Base-by-base conservation (phyloP, 2,113 vertebrate genomes). In the Phrynocephalus versicolor region DNA sequence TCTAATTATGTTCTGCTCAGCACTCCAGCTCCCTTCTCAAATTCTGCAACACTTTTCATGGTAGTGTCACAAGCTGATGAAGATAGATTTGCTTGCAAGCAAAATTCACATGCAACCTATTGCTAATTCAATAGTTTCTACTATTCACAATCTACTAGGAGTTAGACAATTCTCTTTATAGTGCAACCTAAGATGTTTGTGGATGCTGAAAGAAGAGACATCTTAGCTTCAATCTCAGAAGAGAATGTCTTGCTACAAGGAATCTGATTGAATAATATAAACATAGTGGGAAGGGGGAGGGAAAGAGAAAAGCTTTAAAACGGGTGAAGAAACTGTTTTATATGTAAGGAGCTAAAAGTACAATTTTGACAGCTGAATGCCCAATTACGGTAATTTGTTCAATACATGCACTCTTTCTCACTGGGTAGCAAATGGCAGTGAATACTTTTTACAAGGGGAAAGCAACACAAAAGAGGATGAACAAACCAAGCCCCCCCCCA, bases 51-150 rank as follows among this genome's bases (percentile, higher is more conserved):
- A 55, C 86, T 85, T 88, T 88, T 90, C 90, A 51, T 90, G 90
- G 90, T 39, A 90, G 89, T 92, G 90, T 91, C 89, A 91, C 87
- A 93, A 88, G 86, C 92, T 93, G 89, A 85, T 82, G 88, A 90
- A 90, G 87, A 84, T 33, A 82, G 85, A 87, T 25, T 27, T 9
- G 15, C 2, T 35, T 45, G 23, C 87, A 82, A 62, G 81, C 73
- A 88, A 81, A 82, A 82, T 88, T 91, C 88, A 85, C 82, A 85
- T 82, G 88, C 89, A 84, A 89, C 80, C 86, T 55, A 35, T 79
- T 90, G 81, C 87, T 85, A 78, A 71, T 37, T 23, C 18, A 88
- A 41, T 83, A 30, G 74, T 83, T 87, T 37, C 67, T 76, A 41
- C 91, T 80, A 82, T 89, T 86, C 87, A 80, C 77, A 41, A 89